Evolutionary conservation across 2,888 invertebrate genomes (phyloP).

Genomic region (Trachelus iudaicus): DNA sequence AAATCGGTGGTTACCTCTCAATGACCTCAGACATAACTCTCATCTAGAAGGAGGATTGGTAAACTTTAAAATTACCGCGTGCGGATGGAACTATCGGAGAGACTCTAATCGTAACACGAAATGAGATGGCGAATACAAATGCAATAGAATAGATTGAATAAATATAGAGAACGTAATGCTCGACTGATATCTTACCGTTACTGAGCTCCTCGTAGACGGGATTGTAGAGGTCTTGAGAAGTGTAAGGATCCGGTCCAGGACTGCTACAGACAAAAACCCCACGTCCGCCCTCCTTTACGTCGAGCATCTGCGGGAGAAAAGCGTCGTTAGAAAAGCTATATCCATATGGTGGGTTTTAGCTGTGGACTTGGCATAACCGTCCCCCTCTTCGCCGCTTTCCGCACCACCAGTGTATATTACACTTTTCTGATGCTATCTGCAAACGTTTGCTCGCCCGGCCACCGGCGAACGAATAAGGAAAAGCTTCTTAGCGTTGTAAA

Average conservation of each 20-base stretch:
- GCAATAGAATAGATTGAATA: background rate
- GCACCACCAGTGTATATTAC: background rate
- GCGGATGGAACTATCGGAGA: background rate
- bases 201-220: constrained; percentile 87
- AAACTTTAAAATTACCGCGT: background rate
- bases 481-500: constrained; percentile 31
- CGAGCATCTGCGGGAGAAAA: constrained; percentile 55
- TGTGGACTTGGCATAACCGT: background rate
- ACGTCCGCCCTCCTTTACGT: constrained; percentile 56
- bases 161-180: background rate
- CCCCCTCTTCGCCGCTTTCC: background rate
- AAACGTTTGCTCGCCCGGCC: background rate
- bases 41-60: constrained; percentile 42
- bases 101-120: background rate
- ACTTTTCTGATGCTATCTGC: constrained; percentile 4
- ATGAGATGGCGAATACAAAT: background rate
- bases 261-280: constrained; percentile 66
- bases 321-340: constrained; percentile 9
- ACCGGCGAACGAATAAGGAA: constrained; percentile 27
- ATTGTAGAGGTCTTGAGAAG: constrained; percentile 75
- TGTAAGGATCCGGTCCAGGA: constrained; percentile 75
- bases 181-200: constrained; percentile 69
- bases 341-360: background rate
- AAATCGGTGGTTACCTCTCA: constrained; percentile 9
- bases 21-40: constrained; percentile 44